Percentiles rank a stretch among this genome's conserved stretches.
phyloP scores from a whole-genome alignment of 2,888 invertebrate genomes.

The Caradrina clavipalpis region DNA sequence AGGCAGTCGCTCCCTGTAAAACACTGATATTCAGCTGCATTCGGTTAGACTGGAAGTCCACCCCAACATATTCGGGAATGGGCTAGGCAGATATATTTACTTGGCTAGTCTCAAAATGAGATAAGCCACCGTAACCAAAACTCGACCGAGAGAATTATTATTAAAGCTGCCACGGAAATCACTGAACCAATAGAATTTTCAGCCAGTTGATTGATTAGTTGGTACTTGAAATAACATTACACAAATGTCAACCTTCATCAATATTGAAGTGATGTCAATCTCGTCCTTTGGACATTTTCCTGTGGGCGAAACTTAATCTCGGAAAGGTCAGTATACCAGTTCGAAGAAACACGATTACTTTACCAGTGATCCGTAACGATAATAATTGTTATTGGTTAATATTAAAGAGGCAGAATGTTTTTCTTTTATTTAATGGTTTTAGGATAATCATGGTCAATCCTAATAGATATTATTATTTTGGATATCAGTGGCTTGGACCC shows the following conservation, averaged over 20 bases:
- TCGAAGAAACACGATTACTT: slow-evolving; percentile 22
- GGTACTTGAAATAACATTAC: slow-evolving; percentile 13
- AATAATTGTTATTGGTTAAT: slow-evolving; percentile 8
- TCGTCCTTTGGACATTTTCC: neutral
- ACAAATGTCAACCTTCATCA: slow-evolving; percentile 5
- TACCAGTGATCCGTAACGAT: slow-evolving; percentile 1
- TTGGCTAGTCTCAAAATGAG: too few relatives aligned
- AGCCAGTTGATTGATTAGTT: neutral
- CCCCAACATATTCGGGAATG: too few relatives aligned
- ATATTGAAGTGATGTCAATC: neutral
- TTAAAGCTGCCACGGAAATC: neutral
- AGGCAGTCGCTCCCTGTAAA: too few relatives aligned
- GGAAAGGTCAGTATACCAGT: slow-evolving; percentile 34
- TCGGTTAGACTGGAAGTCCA: too few relatives aligned
- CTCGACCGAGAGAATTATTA: neutral
- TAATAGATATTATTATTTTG: too few relatives aligned
- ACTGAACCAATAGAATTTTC: neutral
- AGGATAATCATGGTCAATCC: too few relatives aligned
- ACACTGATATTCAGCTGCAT: too few relatives aligned
- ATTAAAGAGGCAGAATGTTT: slow-evolving; percentile 13
- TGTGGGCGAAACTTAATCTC: slow-evolving; percentile 11
- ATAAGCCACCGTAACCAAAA: too few relatives aligned
- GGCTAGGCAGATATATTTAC: too few relatives aligned
- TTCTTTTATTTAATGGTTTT: neutral
- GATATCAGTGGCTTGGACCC: too few relatives aligned